phyloP scores from a whole-genome alignment of 1,140 invertebrate genomes.

The Dreissena polymorpha region DNA sequence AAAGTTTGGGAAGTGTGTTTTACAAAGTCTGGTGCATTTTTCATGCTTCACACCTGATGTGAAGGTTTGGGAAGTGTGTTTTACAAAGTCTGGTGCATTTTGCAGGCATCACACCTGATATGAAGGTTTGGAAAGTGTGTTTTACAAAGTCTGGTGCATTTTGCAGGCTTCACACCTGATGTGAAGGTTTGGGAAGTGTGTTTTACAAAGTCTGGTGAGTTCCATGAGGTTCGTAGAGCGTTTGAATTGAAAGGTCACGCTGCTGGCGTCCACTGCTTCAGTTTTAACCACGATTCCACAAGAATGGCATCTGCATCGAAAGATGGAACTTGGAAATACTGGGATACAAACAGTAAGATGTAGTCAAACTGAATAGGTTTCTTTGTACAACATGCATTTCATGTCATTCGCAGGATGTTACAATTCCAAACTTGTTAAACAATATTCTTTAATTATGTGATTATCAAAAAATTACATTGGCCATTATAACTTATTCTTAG shows the following conservation, averaged over 20 bases:
- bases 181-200: conserved; percentile 92
- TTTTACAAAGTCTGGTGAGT: conserved; percentile 88
- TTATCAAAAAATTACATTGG: too few relatives aligned
- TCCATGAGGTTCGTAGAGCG: conserved; percentile 87
- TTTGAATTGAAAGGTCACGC: conserved; percentile 91
- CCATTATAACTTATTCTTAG: too few relatives aligned
- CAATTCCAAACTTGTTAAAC: too few relatives aligned
- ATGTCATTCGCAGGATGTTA: too few relatives aligned
- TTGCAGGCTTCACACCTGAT: conserved; percentile 91
- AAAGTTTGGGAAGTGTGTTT: conserved; percentile 92
- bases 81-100: conserved; percentile 86
- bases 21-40: conserved; percentile 85
- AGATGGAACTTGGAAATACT: conserved; percentile 92
- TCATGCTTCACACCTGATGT: conserved; percentile 92
- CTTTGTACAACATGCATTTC: too few relatives aligned
- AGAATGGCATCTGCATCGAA: conserved; percentile 91
- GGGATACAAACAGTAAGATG: conserved; percentile 85
- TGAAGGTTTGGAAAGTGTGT: conserved; percentile 91
- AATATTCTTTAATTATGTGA: too few relatives aligned
- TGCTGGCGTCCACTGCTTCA: conserved; percentile 90
- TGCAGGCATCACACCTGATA: conserved; percentile 91
- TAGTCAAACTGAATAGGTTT: not conserved
- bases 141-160: conserved; percentile 87
- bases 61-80: conserved; percentile 91
- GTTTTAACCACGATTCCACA: conserved; percentile 89